These are phyloP conservation scores for Stomatorhinus ivindoensis DNA, from an alignment of 2,113 vertebrate species.

Conservation along the genomic window DNA sequence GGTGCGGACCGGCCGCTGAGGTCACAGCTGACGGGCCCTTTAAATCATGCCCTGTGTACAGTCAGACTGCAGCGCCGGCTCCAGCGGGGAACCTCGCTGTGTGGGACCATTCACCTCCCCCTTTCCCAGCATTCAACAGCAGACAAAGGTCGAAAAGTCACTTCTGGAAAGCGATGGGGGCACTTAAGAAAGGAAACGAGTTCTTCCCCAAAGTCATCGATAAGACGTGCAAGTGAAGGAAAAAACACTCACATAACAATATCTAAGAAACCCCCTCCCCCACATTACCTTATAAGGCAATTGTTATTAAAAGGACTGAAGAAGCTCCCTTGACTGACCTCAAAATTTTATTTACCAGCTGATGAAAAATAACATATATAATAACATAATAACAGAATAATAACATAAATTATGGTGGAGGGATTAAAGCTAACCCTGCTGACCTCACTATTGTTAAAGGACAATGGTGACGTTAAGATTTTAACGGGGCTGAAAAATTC, in stretches of 20 bases:
- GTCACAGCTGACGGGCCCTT: constrained; percentile 1
- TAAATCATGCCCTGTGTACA: constrained; percentile 4
- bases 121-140: neutral
- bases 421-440: neutral
- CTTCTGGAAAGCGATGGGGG: neutral
- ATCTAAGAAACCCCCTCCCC: neutral
- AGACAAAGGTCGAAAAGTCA: neutral
- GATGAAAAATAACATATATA: neutral
- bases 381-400: neutral
- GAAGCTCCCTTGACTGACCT: neutral
- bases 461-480: neutral
- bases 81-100: neutral
- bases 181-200: neutral
- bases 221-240: neutral
- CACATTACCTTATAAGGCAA: neutral
- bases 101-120: neutral
- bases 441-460: neutral
- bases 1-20: neutral
- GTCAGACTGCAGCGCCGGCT: neutral
- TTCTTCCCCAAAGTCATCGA: neutral
- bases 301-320: neutral
- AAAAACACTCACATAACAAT: neutral
- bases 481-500: neutral
- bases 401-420: neutral
- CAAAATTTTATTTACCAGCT: neutral